These are phyloP conservation scores for Nineta flava DNA, from an alignment of 2,888 invertebrate species.

Conservation along the genomic window DNA sequence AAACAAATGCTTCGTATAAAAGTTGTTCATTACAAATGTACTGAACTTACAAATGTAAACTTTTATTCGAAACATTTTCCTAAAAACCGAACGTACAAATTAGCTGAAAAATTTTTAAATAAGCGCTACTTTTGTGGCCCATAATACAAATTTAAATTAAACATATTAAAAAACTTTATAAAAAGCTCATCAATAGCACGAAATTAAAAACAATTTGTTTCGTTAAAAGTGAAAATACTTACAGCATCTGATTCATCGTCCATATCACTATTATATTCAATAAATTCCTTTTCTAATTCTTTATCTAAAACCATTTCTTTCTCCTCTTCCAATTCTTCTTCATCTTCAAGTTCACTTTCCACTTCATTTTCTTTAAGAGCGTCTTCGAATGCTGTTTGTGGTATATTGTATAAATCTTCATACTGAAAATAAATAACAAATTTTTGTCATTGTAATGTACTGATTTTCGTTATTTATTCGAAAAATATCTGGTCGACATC, in stretches of 20 bases:
- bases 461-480: too few relatives aligned
- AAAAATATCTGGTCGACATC: too few relatives aligned
- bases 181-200: too few relatives aligned
- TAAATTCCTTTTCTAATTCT: constrained; percentile 47
- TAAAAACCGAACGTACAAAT: too few relatives aligned
- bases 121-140: too few relatives aligned
- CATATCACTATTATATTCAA: constrained; percentile 54
- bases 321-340: constrained; percentile 39
- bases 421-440: constrained; percentile 50
- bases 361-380: constrained; percentile 79
- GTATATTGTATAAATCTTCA: constrained; percentile 96
- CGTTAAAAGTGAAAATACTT: constrained; percentile 9
- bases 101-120: too few relatives aligned
- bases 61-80: too few relatives aligned
- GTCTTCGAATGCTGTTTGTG: constrained; percentile 86
- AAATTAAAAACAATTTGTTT: background rate
- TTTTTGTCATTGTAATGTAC: background rate
- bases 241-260: constrained; percentile 20
- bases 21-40: too few relatives aligned
- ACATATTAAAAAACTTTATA: too few relatives aligned
- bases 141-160: too few relatives aligned
- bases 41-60: too few relatives aligned
- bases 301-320: constrained; percentile 45
- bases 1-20: too few relatives aligned
- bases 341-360: constrained; percentile 32